Conservation (phyloP, 2,888 invertebrate species). For the Nowickia ferox region DNA sequence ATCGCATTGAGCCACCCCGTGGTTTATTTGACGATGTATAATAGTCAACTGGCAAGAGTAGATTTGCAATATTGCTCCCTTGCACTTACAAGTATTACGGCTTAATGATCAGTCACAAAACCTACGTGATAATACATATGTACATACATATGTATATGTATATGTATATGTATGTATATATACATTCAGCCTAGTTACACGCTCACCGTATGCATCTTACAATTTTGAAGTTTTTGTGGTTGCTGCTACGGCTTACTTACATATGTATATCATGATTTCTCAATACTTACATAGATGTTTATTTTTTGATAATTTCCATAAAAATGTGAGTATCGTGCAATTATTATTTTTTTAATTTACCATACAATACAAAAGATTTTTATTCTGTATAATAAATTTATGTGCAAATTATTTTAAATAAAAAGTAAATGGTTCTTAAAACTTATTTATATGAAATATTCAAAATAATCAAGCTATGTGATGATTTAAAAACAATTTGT, state of each 20-base stretch:
- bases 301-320: constrained; percentile 43
- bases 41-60: constrained; percentile 38
- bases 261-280: constrained; percentile 45
- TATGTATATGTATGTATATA: background rate
- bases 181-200: constrained; percentile 32
- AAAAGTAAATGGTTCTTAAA: background rate
- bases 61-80: constrained; percentile 13
- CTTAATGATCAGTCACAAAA: constrained; percentile 62
- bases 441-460: too few species aligned
- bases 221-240: constrained; percentile 44
- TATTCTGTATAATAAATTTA: constrained; percentile 34
- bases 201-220: constrained; percentile 65
- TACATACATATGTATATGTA: too few species aligned
- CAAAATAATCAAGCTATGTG: too few species aligned
- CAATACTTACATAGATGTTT: constrained; percentile 52
- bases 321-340: constrained; percentile 61
- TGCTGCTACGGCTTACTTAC: constrained; percentile 65
- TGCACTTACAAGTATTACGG: constrained; percentile 1
- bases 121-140: background rate
- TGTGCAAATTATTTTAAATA: constrained; percentile 64
- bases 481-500: too few species aligned
- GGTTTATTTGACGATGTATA: constrained; percentile 94
- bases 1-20: constrained; percentile 86
- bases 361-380: constrained; percentile 26
- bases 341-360: constrained; percentile 57